Percentiles rank a stretch among this genome's conserved stretches.
phyloP scores from a whole-genome alignment of 2,888 invertebrate genomes.

The Aphodius granarius region DNA sequence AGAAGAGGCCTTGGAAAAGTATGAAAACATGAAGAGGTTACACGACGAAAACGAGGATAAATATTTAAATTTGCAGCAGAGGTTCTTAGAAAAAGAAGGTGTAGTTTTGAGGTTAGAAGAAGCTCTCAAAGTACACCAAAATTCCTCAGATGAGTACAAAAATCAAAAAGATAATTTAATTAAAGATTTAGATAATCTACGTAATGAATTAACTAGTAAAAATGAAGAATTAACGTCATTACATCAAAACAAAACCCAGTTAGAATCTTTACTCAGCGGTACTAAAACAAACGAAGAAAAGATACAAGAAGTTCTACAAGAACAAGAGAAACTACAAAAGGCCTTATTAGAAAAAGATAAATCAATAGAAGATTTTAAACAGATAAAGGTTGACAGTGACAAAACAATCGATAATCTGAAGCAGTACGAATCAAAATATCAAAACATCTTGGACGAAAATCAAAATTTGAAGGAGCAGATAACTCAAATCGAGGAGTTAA shows the following conservation, averaged over 20 bases:
- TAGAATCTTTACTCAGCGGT: constrained; percentile 32
- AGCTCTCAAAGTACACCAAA: constrained; percentile 26
- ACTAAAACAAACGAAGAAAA: constrained; percentile 17
- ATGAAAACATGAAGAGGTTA: constrained; percentile 8
- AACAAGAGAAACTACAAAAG: not conserved
- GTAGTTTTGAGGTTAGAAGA: constrained; percentile 27
- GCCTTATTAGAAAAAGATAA: not conserved
- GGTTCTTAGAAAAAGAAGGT: not conserved
- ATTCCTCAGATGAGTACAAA: not conserved
- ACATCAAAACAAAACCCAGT: constrained; percentile 24
- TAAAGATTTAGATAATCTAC: not conserved
- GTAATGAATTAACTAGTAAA: not conserved
- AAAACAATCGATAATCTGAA: not conserved
- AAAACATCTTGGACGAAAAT: constrained; percentile 29
- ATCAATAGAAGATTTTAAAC: not conserved
- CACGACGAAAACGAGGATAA: not conserved
- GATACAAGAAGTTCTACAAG: constrained; percentile 3
- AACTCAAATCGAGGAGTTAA: constrained; percentile 27
- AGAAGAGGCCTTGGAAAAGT: not conserved
- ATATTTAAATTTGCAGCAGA: not conserved
- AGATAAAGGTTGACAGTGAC: not conserved
- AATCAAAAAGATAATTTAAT: not conserved
- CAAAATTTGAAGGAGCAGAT: constrained; percentile 35
- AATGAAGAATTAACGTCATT: not conserved
- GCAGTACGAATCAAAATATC: constrained; percentile 14